Evolutionary conservation across 2,113 vertebrate species (phyloP), one percentile per base, ranked within the genome.

Genomic region (Eptesicus fuscus): DNA sequence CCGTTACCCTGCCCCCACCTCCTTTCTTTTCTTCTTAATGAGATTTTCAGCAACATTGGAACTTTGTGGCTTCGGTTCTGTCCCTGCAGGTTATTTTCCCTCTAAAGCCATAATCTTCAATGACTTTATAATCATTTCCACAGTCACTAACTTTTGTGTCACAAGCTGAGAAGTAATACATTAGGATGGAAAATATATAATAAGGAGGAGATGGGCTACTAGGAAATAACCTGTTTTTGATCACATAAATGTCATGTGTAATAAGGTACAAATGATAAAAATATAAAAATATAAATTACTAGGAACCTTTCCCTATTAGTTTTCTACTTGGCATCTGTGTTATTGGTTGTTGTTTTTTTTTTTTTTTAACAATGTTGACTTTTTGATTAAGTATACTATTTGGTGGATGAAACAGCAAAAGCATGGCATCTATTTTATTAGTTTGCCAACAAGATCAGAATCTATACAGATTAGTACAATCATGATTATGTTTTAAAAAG

Each of bases 151-250:
- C 93, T 40, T 97, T 18, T 96, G 59, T 94, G 91, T 96, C 91
- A 69, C 90, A 95, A 97, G 44, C 16, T 37, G 88, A 97, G 65
- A 96, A 56, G 12, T 6, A 94, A 97, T 69, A 96, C 63, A 88
- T 95, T 93, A 91, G 95, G 83, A 95, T 83, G 77, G 95, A 96
- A 90, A 90, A 96, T 18, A 42, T 16, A 51, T 61, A 87, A 89
- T 4, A 40, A 44, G 42, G 61, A 96, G 56, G 88, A 90, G 49
- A 93, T 40, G 90, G 79, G 47, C 44, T 87, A 28, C 90, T 9
- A 83, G 95, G 90, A 97, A 97, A 96, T 44, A 85, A 92, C 25
- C 90, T 95, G 82, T 35, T 97, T 97, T 95, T 94, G 96, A 96
- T 95, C 85, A 95, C 35, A 82, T 56, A 88, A 90, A 90, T 93